These are phyloP conservation scores for Trogon melanurus DNA, from an alignment of 2,113 vertebrate genomes.

Conservation along the genomic window DNA sequence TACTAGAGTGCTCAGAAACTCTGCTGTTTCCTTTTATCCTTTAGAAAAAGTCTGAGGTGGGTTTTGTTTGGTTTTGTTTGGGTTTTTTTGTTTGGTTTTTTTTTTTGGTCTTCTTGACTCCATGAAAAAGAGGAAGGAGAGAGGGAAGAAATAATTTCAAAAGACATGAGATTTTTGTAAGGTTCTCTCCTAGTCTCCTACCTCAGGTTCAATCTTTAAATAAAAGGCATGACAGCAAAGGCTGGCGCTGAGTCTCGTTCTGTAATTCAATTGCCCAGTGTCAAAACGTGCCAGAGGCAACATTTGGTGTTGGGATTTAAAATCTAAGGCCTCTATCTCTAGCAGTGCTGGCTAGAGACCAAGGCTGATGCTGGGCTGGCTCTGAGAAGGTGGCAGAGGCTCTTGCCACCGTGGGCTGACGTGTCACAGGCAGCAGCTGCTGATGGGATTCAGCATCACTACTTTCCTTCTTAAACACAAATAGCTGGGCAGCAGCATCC, in stretches of 20 bases:
- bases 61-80: not conserved
- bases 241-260: not conserved
- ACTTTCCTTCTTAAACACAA: not conserved
- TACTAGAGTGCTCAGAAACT: not conserved
- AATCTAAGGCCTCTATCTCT: constrained; percentile 22
- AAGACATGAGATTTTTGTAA: not conserved
- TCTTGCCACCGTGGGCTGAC: not conserved
- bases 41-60: not conserved
- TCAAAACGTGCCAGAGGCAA: not conserved
- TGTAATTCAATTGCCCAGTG: not conserved
- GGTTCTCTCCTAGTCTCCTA: not conserved
- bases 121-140: not conserved
- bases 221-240: not conserved
- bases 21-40: not conserved
- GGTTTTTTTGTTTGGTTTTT: not conserved
- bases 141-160: not conserved
- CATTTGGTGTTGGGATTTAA: constrained; percentile 39
- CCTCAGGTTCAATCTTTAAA: not conserved
- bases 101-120: not conserved
- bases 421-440: not conserved
- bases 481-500: not conserved
- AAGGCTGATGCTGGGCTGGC: not conserved
- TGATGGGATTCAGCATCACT: fast-evolving
- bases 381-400: not conserved
- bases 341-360: not conserved